Evolutionary conservation across 2,888 invertebrate species (phyloP).

Genomic region (Azorinus chamasolen): DNA sequence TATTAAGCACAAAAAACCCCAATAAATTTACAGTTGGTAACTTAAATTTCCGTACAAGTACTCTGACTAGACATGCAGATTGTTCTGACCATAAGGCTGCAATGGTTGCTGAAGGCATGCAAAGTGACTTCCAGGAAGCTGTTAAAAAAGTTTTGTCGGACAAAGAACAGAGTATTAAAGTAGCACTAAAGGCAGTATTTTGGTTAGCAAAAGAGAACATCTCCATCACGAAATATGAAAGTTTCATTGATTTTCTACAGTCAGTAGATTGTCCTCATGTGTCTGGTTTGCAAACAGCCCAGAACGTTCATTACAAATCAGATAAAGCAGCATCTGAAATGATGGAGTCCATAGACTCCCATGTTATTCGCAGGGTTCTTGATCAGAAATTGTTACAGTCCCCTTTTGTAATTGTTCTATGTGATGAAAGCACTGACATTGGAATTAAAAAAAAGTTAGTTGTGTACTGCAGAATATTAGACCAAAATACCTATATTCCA

Average conservation of each 20-base stretch:
- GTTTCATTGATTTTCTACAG: conserved; percentile 8
- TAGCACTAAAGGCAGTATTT: conserved; percentile 19
- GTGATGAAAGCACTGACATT: too few relatives aligned
- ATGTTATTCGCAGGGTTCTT: too few relatives aligned
- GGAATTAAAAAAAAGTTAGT: too few relatives aligned
- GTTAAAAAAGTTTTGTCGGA: conserved; percentile 14
- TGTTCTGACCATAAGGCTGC: conserved; percentile 25
- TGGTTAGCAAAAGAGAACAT: conserved; percentile 22
- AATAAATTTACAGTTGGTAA: conserved; percentile 2
- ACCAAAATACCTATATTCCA: too few relatives aligned
- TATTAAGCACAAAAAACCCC: conserved; percentile 25
- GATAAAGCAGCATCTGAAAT: conserved; percentile 20
- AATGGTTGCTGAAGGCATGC: conserved; percentile 7
- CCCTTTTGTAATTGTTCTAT: too few relatives aligned
- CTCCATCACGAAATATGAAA: conserved; percentile 22
- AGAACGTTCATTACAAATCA: conserved; percentile 21
- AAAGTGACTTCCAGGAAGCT: conserved; percentile 1
- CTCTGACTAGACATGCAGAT: conserved; percentile 32
- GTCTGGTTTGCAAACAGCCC: conserved; percentile 6
- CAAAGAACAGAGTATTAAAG: conserved; percentile 11
- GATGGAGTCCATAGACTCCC: too few relatives aligned
- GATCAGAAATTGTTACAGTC: too few relatives aligned
- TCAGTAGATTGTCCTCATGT: conserved; percentile 24
- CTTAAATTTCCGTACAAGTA: conserved; percentile 31
- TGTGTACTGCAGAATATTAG: too few relatives aligned